phyloP scores from a whole-genome alignment of 2,113 vertebrate genomes.

The Pimephales promelas region DNA sequence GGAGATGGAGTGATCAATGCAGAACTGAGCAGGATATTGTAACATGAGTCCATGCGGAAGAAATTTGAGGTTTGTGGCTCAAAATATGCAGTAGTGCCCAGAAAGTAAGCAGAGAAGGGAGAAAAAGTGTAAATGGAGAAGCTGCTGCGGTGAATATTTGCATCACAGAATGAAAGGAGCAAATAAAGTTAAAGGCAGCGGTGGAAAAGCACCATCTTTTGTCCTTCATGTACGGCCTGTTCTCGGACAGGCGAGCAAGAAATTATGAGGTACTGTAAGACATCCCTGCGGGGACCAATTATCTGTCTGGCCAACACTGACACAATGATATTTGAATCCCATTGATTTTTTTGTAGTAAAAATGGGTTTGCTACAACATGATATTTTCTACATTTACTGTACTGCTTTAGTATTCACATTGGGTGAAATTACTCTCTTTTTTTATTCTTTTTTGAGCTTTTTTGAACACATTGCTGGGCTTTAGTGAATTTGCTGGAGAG shows the following conservation, averaged over 20 bases:
- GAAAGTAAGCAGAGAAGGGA: slow-evolving; percentile 31
- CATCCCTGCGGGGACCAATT: slow-evolving; percentile 2
- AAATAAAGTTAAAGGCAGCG: neutral
- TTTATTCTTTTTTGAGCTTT: neutral
- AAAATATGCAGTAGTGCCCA: slow-evolving; percentile 28
- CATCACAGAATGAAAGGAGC: neutral
- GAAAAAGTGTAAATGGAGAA: slow-evolving; percentile 35
- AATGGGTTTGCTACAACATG: neutral
- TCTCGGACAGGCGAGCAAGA: slow-evolving; percentile 21
- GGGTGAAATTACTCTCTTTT: neutral
- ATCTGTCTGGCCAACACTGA: slow-evolving; percentile 22
- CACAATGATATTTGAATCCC: slow-evolving; percentile 11
- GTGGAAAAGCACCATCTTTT: neutral
- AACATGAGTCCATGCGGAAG: slow-evolving; percentile 33
- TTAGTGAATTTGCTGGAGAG: neutral
- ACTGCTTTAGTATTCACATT: neutral
- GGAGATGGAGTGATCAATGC: slow-evolving; percentile 9
- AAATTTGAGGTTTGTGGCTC: neutral
- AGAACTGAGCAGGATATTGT: slow-evolving; percentile 23
- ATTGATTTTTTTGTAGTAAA: slow-evolving; percentile 1
- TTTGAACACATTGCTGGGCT: slow-evolving; percentile 9
- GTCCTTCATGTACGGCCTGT: neutral
- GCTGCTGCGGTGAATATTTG: neutral
- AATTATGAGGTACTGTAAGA: slow-evolving; percentile 13
- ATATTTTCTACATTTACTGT: neutral